A percentile compares a stretch with the other conserved stretches of the same genome.
These are phyloP conservation scores for Phasia obesa DNA, from an alignment of 2,888 invertebrate species.

Conservation along the genomic window DNA sequence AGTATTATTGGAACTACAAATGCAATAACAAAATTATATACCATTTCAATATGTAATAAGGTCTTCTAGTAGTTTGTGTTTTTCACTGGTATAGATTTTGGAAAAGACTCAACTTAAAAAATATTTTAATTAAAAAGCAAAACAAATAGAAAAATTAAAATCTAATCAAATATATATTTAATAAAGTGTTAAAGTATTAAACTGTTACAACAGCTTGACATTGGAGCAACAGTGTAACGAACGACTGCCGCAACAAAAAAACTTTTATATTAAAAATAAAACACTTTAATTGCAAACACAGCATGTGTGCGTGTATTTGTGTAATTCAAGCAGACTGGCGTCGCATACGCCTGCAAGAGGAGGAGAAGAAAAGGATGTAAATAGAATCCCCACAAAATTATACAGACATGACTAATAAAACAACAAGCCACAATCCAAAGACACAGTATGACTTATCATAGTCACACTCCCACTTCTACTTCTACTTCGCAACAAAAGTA, in stretches of 20 bases:
- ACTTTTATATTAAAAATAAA: slow-evolving; percentile 29
- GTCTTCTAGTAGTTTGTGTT: too few species aligned
- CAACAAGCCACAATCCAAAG: slow-evolving; percentile 61
- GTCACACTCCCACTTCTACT: background rate
- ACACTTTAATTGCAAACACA: slow-evolving; percentile 24
- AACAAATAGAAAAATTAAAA: too few species aligned
- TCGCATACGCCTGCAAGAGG: background rate
- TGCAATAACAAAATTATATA: too few species aligned
- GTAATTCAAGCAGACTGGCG: slow-evolving; percentile 41
- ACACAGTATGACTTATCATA: slow-evolving; percentile 23
- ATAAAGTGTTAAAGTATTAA: too few species aligned
- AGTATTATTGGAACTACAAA: too few species aligned
- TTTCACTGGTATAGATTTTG: too few species aligned
- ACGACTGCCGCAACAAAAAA: background rate
- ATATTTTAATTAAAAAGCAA: too few species aligned
- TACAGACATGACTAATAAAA: slow-evolving; percentile 60
- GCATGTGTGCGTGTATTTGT: slow-evolving; percentile 19
- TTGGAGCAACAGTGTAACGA: slow-evolving; percentile 23
- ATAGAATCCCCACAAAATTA: slow-evolving; percentile 48
- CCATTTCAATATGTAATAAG: too few species aligned
- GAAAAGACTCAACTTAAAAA: too few species aligned
- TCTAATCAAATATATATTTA: too few species aligned
- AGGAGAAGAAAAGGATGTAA: slow-evolving; percentile 5
- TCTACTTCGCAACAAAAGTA: background rate
- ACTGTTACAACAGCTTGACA: too few species aligned